Conservation (phyloP, 2,797 vertebrate genomes). For the Myotis planiceps region DNA sequence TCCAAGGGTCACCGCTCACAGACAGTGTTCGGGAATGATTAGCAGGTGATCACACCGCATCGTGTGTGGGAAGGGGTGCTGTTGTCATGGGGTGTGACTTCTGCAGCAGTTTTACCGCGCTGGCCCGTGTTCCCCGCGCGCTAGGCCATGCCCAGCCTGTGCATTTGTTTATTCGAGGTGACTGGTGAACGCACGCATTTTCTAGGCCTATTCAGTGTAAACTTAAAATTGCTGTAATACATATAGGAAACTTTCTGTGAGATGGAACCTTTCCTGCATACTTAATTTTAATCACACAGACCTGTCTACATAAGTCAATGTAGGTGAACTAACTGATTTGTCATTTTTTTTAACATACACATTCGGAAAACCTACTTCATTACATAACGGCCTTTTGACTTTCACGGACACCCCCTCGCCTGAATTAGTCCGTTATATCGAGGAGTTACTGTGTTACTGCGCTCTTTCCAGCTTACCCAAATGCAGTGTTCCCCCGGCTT, state of each 20-base stretch:
- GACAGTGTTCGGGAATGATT: background rate
- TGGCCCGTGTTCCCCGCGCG: background rate
- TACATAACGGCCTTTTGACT: background rate
- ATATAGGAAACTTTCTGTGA: background rate
- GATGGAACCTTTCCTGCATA: background rate
- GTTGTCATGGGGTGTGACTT: background rate
- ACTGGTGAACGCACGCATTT: background rate
- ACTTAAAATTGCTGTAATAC: background rate
- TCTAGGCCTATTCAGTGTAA: background rate
- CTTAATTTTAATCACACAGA: background rate
- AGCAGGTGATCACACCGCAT: background rate
- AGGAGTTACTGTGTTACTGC: rapidly evolving
- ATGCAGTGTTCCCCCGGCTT: background rate
- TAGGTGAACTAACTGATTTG: background rate
- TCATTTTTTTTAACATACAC: background rate
- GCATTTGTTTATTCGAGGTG: background rate
- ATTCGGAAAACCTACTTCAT: background rate
- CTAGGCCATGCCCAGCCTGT: background rate
- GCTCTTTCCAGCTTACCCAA: background rate
- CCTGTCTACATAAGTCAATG: background rate
- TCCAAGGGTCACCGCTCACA: background rate
- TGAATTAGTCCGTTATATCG: background rate
- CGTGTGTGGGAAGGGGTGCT: background rate
- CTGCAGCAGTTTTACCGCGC: background rate
- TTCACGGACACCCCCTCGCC: background rate